These are phyloP conservation scores for Cotesia vestalis DNA, from an alignment of 1,140 invertebrate species.

Conservation along the genomic window DNA sequence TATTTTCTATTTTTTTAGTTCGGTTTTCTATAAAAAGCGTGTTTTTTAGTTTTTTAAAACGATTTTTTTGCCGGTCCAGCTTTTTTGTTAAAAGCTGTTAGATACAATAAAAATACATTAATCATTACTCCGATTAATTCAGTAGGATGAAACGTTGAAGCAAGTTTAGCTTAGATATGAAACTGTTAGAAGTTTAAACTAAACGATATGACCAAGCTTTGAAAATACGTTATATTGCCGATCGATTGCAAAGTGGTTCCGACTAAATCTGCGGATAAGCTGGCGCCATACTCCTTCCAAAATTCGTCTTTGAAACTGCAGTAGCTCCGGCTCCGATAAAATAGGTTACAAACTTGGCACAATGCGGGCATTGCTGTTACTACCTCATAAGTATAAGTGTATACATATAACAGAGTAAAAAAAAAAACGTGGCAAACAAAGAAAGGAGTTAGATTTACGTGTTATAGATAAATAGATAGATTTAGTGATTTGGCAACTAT, in stretches of 20 bases:
- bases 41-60: too few relatives aligned
- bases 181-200: neutral
- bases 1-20: too few relatives aligned
- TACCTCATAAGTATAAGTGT: neutral
- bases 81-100: too few relatives aligned
- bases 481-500: too few relatives aligned
- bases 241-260: constrained; percentile 5
- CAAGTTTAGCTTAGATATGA: constrained; percentile 1
- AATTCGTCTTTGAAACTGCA: constrained; percentile 29
- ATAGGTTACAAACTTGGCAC: constrained; percentile 18
- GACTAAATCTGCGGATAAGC: constrained; percentile 23
- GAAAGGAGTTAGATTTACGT: too few relatives aligned
- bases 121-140: too few relatives aligned
- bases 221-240: constrained; percentile 23
- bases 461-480: too few relatives aligned
- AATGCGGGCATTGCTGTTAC: constrained; percentile 4
- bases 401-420: too few relatives aligned
- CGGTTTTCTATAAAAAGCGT: too few relatives aligned
- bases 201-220: constrained; percentile 13
- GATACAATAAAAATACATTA: too few relatives aligned
- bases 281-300: neutral
- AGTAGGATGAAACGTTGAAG: neutral
- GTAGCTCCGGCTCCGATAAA: constrained; percentile 15
- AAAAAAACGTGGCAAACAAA: too few relatives aligned
- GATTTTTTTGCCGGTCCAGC: too few relatives aligned